Conservation (phyloP, 2,797 vertebrate genomes). For the Chelmon rostratus region DNA sequence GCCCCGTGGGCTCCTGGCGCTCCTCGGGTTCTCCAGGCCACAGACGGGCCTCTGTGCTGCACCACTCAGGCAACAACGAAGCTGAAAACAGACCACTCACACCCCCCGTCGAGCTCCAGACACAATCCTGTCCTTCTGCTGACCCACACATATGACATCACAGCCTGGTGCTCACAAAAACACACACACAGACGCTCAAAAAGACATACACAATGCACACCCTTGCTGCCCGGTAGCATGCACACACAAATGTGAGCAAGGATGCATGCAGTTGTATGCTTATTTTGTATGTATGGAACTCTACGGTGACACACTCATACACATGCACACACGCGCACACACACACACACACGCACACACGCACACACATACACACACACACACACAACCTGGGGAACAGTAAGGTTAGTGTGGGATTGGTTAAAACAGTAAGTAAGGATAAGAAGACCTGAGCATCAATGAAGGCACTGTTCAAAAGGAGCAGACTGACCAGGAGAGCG, state of each 20-base stretch:
- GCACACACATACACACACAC: slow-evolving; percentile 9
- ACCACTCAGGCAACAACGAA: slow-evolving; percentile 37
- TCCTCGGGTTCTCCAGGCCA: slow-evolving; percentile 74
- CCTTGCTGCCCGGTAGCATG: slow-evolving; percentile 15
- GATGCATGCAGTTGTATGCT: slow-evolving; percentile 38
- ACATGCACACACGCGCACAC: slow-evolving; percentile 4
- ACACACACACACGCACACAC: slow-evolving; percentile 10
- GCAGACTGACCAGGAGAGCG: slow-evolving; percentile 48
- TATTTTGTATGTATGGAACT: slow-evolving; percentile 47
- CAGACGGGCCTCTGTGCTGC: slow-evolving; percentile 82
- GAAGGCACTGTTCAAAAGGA: slow-evolving; percentile 66
- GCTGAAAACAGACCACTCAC: slow-evolving; percentile 65
- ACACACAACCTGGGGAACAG: slow-evolving; percentile 31
- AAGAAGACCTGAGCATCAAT: slow-evolving; percentile 67
- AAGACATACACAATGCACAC: too few species aligned
- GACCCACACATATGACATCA: slow-evolving; percentile 78
- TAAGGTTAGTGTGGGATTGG: slow-evolving; percentile 63
- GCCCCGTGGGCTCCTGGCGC: slow-evolving; percentile 71
- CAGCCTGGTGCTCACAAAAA: slow-evolving; percentile 46
- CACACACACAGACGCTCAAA: slow-evolving; percentile 33
- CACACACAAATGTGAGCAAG: slow-evolving; percentile 18
- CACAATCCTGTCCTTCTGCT: slow-evolving; percentile 74
- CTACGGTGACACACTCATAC: slow-evolving; percentile 12
- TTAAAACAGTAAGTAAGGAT: slow-evolving; percentile 56
- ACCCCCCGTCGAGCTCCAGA: slow-evolving; percentile 68